phyloP scores from a whole-genome alignment of 2,888 invertebrate species.

The Mechanitis mazaeus region DNA sequence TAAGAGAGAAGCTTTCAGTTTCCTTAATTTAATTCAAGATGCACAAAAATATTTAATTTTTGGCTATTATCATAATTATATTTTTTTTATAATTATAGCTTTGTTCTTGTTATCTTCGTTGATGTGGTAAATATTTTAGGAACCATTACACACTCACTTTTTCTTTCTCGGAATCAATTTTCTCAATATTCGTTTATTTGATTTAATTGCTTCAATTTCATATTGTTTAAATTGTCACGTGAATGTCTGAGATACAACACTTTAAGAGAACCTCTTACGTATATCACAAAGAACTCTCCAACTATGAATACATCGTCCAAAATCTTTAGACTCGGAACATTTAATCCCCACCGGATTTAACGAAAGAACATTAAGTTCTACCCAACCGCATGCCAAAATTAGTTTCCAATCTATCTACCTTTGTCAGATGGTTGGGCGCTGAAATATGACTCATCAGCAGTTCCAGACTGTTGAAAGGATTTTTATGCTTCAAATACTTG shows the following conservation, averaged over 20 bases:
- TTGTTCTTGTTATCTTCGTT: no score
- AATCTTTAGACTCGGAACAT: slow-evolving; percentile 12
- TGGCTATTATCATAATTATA: no score
- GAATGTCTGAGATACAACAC: no score
- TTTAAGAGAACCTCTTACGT: no score
- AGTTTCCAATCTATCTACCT: slow-evolving; percentile 30
- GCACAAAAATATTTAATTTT: not conserved
- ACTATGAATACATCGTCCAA: not conserved
- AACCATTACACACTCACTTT: no score
- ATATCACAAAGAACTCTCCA: not conserved
- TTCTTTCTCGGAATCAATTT: no score
- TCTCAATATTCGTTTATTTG: no score
- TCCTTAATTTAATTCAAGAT: not conserved
- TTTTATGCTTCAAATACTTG: slow-evolving; percentile 7
- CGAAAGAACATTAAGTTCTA: slow-evolving; percentile 41
- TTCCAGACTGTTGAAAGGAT: slow-evolving; percentile 11
- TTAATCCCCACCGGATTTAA: slow-evolving; percentile 21
- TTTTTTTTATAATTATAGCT: no score
- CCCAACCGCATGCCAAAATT: slow-evolving; percentile 35
- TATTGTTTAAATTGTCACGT: no score
- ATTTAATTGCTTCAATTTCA: no score
- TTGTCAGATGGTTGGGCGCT: slow-evolving; percentile 36
- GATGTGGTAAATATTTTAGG: no score
- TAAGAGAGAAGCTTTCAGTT: not conserved
- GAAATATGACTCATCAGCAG: slow-evolving; percentile 9